Base-by-base conservation (phyloP, 1,140 invertebrate genomes). In the Mylabris phalerata region DNA sequence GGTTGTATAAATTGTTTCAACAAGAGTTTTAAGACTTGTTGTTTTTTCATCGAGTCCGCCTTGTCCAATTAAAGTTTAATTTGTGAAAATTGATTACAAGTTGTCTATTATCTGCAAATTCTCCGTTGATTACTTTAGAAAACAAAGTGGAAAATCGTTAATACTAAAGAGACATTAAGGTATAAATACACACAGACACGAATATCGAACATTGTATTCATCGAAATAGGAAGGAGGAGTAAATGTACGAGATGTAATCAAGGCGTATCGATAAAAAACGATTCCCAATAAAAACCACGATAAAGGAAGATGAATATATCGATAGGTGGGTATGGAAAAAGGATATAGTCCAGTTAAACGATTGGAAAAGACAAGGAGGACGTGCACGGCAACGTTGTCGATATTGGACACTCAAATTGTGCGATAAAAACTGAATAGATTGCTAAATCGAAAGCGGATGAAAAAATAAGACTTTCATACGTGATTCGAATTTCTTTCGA, bases 351-450 rank as follows among this genome's bases (percentile, higher is more conserved):
- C 44, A 42, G 46, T n/a, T 49, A 49, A 52, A 48, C 19, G 10
- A 32, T 46, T 41, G 48, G 38, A 58, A 59, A 51, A 46, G 57
- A 59, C 47, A 55, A 55, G 52, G 44, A 42, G 47, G 55, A 57
- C 48, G 59, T 56, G 55, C 41, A 41, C 47, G 52, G 38, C 51
- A 50, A 50, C 48, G 13, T 27, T 26, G 39, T 50, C 49, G 64
- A 61, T 67, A 65, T 69, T 63, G 67, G 64, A 65, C 64, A 64
- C 66, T 66, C 62, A 67, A 69, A 69, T 66, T 66, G 64, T 56
- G 60, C 66, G 68, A 71, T 71, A 71, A 71, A 66, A 71, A 70
- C 64, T 61, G 67, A 71, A 71, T 71, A 61, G 67, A 71, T 71
- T 65, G 67, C 67, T 69, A 67, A 71, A 69, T 71, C 69, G 67